Conservation (phyloP, 2,888 invertebrate genomes). For the Rosalia funebris region DNA sequence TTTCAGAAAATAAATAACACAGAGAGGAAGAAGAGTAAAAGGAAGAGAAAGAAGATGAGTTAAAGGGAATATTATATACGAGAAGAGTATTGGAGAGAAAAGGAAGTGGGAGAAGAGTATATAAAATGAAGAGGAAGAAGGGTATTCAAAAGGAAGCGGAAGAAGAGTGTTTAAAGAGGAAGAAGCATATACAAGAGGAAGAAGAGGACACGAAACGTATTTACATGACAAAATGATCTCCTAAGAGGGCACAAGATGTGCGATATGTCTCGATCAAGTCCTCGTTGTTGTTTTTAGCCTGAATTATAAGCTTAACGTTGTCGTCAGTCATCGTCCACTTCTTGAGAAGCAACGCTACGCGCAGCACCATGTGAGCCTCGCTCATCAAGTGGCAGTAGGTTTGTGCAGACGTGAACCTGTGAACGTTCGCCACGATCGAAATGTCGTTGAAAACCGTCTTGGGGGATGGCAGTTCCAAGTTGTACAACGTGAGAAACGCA, state of each 20-base stretch:
- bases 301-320: constrained; percentile 53
- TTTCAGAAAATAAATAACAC: background rate
- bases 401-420: constrained; percentile 71
- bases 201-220: constrained; percentile 39
- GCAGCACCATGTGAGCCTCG: constrained; percentile 77
- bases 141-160: too few species aligned
- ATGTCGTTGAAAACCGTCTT: constrained; percentile 76
- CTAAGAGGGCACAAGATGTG: constrained; percentile 68
- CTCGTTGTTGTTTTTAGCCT: constrained; percentile 56
- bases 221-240: constrained; percentile 68
- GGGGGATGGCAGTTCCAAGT: constrained; percentile 72
- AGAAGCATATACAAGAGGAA: background rate
- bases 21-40: background rate
- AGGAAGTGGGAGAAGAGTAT: background rate
- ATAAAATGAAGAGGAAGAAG: background rate
- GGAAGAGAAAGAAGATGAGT: background rate
- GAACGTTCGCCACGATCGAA: constrained; percentile 73
- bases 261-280: constrained; percentile 64
- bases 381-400: constrained; percentile 78
- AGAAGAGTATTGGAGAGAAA: background rate
- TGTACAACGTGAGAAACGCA: constrained; percentile 77
- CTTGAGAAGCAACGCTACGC: constrained; percentile 63
- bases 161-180: background rate
- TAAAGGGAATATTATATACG: background rate
- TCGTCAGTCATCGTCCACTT: constrained; percentile 59